Base-by-base conservation (phyloP, 2,113 vertebrate genomes). In the Natator depressus region DNA sequence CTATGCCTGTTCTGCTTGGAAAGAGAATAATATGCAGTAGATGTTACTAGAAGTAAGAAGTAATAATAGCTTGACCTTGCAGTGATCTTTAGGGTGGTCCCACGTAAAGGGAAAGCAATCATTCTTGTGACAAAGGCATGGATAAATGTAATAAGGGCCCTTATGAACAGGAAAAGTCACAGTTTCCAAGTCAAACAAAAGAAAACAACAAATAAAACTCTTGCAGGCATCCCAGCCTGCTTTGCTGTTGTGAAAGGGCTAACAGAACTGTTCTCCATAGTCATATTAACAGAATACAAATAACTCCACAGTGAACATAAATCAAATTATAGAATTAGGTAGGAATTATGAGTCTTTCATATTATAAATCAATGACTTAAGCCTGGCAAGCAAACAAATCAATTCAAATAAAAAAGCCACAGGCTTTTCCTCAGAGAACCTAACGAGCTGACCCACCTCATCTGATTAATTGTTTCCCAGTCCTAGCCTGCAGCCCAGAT, bases 101-200 rank as follows among this genome's bases (percentile, higher is more conserved):
- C 9, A 0, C 88, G 84, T 91, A 96, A 92, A 0, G 1, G 65
- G 19, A 91, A 84, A 90, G 81, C 79, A 0, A 0, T 35, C 54
- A 65, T 95, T 87, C 87, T 83, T 82, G 87, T 50, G 95, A 46
- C 17, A 53, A 72, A 84, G 16, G 47, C 69, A 93, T 93, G 90
- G 81, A 95, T 91, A 94, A 95, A 97, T 96, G 91, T n/a, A 89
- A 93, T 51, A 22, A 16, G 19, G 75, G 25, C 6, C 31, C 89
- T 47, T 82, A 75, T 87, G 20, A 79, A 78, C 82, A 96, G 83
- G 42, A 81, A 42, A 91, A 93, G 49, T 3, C 75, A 14, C 55
- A 25, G 57, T 42, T 59, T 91, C 87, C 83, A 79, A 85, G n/a
- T 6, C 27, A 14, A 1, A 24, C 57, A 89, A 57, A 88, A 82